Conservation (phyloP, 2,888 invertebrate species). For the Pristionchus exspectatus region DNA sequence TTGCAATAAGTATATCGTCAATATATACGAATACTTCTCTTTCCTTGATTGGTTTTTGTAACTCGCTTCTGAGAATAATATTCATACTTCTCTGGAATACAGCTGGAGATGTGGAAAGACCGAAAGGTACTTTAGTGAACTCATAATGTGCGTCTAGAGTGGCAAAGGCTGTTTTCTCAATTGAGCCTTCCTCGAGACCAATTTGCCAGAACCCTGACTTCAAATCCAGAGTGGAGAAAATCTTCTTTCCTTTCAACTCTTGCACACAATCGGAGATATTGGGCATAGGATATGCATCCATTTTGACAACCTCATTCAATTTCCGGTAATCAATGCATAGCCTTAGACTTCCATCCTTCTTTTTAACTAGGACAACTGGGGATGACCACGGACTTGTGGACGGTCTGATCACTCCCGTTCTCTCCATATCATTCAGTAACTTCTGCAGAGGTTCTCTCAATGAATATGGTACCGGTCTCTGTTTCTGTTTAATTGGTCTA, state of each 20-base stretch:
- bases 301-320: constrained; percentile 62
- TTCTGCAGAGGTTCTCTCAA: constrained; percentile 31
- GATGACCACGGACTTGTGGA: constrained; percentile 54
- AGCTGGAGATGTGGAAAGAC: constrained; percentile 67
- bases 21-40: not conserved
- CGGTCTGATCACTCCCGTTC: constrained; percentile 53
- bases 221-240: constrained; percentile 66
- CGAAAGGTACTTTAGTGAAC: constrained; percentile 70
- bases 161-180: constrained; percentile 57
- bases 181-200: constrained; percentile 58
- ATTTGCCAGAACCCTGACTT: constrained; percentile 69
- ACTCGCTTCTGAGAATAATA: not conserved
- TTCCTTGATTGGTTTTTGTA: not conserved
- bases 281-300: constrained; percentile 67
- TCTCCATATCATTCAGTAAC: constrained; percentile 55
- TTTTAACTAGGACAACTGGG: constrained; percentile 60
- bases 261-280: constrained; percentile 61
- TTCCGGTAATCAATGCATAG: constrained; percentile 68
- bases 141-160: constrained; percentile 52
- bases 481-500: constrained; percentile 1
- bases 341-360: constrained; percentile 63
- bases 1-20: not conserved
- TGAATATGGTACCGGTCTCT: constrained; percentile 53
- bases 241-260: constrained; percentile 55
- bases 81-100: constrained; percentile 71